Conservation (phyloP, 2,113 vertebrate species). For the Ammospiza nelsoni region DNA sequence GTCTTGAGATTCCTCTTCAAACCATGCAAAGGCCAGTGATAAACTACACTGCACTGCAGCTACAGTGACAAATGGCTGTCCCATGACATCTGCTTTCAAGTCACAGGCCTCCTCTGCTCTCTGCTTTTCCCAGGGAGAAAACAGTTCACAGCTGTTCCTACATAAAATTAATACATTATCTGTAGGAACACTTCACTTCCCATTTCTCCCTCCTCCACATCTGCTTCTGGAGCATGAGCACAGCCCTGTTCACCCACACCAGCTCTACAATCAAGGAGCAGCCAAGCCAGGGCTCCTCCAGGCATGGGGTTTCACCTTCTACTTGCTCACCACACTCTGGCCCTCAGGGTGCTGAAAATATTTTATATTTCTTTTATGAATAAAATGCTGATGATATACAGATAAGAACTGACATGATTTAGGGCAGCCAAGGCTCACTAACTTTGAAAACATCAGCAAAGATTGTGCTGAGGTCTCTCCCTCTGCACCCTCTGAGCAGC, state of each 20-base stretch:
- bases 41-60: not conserved
- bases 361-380: not conserved
- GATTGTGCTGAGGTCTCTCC: not conserved
- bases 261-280: not conserved
- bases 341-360: not conserved
- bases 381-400: not conserved
- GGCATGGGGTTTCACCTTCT: not conserved
- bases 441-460: not conserved
- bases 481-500: not conserved
- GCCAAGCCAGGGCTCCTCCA: not conserved
- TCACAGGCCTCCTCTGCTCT: not conserved
- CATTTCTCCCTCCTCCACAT: not conserved
- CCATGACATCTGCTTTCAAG: not conserved
- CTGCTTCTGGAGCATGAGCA: not conserved
- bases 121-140: not conserved
- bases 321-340: not conserved
- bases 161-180: not conserved
- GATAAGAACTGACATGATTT: not conserved
- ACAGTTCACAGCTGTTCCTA: not conserved
- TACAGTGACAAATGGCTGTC: not conserved
- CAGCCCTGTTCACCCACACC: not conserved
- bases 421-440: not conserved
- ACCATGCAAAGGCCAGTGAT: not conserved
- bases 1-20: not conserved
- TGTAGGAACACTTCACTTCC: not conserved